Evolutionary conservation across 2,888 invertebrate species (phyloP), one percentile per base, ranked within the genome.

Genomic region (Plebejus melissa): DNA sequence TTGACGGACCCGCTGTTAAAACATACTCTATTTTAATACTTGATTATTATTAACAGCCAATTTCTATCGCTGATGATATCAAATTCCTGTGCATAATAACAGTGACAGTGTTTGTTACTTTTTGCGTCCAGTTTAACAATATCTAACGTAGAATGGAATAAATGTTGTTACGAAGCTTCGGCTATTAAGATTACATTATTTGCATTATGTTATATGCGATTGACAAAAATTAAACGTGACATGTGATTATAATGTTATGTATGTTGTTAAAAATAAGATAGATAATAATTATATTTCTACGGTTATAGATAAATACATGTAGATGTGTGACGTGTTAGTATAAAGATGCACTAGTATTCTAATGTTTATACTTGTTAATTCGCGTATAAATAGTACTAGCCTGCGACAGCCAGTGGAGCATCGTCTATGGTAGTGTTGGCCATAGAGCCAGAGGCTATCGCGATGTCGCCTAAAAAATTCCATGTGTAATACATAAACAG

Each of bases 391-490:
- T 75, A 58, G 57, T 75, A 90, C 90, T 88, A 86, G 88, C 91
- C 90, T 89, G 90, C 79, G 50, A 86, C 82, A 79, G 86, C 81
- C 77, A 84, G 83, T 79, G 89, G 84, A 78, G 85, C 85, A 70
- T 84, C 85, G 83, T 84, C 82, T 79, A 82, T 81, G 78, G 83
- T 84, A 76, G 86, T 77, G 65, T 86, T 81, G 22, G 87, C 82
- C 83, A 87, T 84, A 74, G 84, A 80, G 58, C 86, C 86, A 65
- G 85, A 81, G 69, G 90, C 86, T 77, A 87, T 89, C 22, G 89
- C 86, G 86, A 90, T 88, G 83, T 92, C 92, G 79, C 92, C 92
- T 92, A 88, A 77, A 89, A 90, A 82, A 87, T 83, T 82, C 76
- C 76, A 75, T 71, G 65, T 65, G 46, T 78, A 76, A 77, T 46